These are phyloP conservation scores for Morone chrysops DNA, from an alignment of 2,113 vertebrate genomes.

Conservation along the genomic window DNA sequence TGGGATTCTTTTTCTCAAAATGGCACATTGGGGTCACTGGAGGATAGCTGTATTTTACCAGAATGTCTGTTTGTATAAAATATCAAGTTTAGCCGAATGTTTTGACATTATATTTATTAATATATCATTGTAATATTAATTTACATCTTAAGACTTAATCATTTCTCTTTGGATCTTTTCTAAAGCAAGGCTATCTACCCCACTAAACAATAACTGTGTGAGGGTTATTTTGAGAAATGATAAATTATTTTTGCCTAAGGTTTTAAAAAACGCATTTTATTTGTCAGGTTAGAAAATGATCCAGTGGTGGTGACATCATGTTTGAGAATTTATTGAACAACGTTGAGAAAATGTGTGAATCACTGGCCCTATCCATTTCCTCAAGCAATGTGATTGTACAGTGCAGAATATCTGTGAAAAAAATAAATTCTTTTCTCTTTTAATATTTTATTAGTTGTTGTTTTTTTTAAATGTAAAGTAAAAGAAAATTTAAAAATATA, in stretches of 20 bases:
- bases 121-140: neutral
- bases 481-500: neutral
- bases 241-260: neutral
- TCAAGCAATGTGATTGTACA: neutral
- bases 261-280: neutral
- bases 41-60: neutral
- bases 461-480: neutral
- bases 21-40: neutral
- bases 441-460: neutral
- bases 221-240: neutral
- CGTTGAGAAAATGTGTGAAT: neutral
- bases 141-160: too few species aligned
- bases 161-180: too few species aligned
- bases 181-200: neutral
- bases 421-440: neutral
- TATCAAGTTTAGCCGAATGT: neutral
- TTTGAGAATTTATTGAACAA: neutral
- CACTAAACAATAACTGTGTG: neutral
- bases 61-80: neutral
- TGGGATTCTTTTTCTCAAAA: neutral
- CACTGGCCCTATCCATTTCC: neutral
- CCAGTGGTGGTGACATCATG: neutral
- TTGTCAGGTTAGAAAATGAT: neutral
- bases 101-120: neutral
- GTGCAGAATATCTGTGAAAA: neutral